Evolutionary conservation across 2,113 vertebrate genomes (phyloP).

Genomic region (Zapornia atra): DNA sequence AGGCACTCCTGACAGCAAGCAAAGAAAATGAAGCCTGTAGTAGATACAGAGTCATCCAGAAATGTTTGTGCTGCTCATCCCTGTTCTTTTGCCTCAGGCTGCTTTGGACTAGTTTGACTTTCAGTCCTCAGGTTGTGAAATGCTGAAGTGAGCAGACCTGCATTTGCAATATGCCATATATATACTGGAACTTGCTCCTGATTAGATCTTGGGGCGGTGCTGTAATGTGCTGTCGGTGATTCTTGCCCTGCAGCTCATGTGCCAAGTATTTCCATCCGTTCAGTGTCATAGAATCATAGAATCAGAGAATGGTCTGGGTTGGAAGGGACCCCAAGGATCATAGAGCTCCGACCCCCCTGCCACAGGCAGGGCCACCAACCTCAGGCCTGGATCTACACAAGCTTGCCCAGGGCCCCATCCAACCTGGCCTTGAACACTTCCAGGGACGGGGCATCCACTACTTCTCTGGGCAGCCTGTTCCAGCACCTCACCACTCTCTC

Average conservation of each 20-base stretch:
- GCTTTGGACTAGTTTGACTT: conserved; percentile 27
- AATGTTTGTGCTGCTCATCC: background rate
- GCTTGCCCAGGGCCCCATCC: too few species aligned
- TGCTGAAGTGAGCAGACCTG: conserved; percentile 33
- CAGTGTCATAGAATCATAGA: too few species aligned
- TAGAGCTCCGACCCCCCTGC: too few species aligned
- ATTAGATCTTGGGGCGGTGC: background rate
- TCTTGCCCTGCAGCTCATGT: background rate
- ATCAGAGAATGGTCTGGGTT: too few species aligned
- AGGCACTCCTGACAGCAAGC: background rate
- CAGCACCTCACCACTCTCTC: too few species aligned
- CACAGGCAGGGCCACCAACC: too few species aligned
- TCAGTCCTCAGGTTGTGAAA: background rate
- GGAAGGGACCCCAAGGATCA: too few species aligned
- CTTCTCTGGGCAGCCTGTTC: too few species aligned
- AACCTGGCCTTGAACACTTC: too few species aligned
- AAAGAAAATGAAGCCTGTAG: background rate
- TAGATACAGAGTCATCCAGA: background rate
- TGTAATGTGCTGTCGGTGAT: background rate
- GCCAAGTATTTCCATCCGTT: background rate
- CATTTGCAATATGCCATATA: background rate
- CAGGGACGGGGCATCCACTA: too few species aligned
- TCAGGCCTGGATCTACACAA: too few species aligned
- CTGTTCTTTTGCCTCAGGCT: conserved; percentile 10
- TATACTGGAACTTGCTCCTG: background rate